Evolutionary conservation across 2,888 invertebrate species (phyloP).

Genomic region (Lagria hirta): DNA sequence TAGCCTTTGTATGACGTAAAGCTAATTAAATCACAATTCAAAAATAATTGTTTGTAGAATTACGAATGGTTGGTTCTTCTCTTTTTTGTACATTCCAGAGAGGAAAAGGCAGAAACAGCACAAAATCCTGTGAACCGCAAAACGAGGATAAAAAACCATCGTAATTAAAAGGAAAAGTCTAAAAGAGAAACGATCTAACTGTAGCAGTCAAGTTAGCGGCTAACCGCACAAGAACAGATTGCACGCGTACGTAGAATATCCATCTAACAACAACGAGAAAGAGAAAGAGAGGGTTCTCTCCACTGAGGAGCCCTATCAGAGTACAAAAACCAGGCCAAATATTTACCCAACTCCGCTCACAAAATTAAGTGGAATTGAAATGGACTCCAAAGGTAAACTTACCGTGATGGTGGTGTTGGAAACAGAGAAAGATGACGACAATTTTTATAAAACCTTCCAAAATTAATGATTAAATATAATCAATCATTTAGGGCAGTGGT

Average conservation of each 20-base stretch:
- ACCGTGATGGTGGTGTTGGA: conserved; percentile 35
- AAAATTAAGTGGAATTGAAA: conserved; percentile 58
- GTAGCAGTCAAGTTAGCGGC: conserved; percentile 18
- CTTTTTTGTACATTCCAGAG: too few relatives aligned
- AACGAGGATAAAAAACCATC: conserved; percentile 19
- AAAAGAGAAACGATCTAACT: conserved; percentile 16
- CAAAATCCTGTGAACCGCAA: conserved; percentile 20
- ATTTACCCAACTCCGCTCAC: conserved; percentile 55
- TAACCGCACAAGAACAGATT: conserved; percentile 28
- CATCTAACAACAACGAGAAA: conserved; percentile 9
- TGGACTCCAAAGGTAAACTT: conserved; percentile 56
- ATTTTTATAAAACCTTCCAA: conserved; percentile 10
- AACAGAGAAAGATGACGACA: conserved; percentile 29
- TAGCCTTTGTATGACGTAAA: too few relatives aligned
- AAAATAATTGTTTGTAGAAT: too few relatives aligned
- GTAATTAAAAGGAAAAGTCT: conserved; percentile 27
- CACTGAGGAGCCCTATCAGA: conserved; percentile 42
- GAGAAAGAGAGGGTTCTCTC: conserved; percentile 21
- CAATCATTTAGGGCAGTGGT: conserved; percentile 31
- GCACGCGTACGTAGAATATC: conserved; percentile 15
- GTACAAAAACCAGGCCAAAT: conserved; percentile 54
- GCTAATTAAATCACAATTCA: too few relatives aligned
- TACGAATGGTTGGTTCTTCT: too few relatives aligned
- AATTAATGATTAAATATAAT: conserved; percentile 22
- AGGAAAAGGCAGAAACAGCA: too few relatives aligned